Base-by-base conservation (phyloP, 2,888 invertebrate species). In the Oxycera nigricornis region DNA sequence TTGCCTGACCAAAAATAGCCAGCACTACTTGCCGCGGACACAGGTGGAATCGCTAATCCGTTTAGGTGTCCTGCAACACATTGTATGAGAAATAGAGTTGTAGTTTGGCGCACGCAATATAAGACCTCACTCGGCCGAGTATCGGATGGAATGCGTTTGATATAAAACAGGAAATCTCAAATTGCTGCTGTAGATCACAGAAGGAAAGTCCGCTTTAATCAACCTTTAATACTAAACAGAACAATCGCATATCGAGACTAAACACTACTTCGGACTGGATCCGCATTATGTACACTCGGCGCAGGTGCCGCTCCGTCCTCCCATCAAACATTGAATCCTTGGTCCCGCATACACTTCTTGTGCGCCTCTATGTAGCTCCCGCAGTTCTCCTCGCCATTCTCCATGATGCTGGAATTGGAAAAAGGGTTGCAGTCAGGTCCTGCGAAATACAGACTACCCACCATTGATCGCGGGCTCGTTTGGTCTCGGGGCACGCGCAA, bases 401-500 rank as follows among this genome's bases (percentile, higher is more conserved):
- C 93, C 41, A 96, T 91, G 74, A 97, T 95, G 82, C 96, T 97
- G 88, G 75, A 91, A 91, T 80, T 77, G 78, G 79, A 68, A 78
- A 74, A 52, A 59, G 14, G 17, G 55, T 55, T 22, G 17, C 24
- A n/a, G n/a, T n/a, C n/a, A n/a, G n/a, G 14, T 39, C 39, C 20
- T 9, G 3, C 20, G 2, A 62, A n/a, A 35, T 17, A 17, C 20
- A 62, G 4, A 46, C 7, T 57, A 74, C 86, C 88, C 88, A 97
- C 97, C 98, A 98, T 78, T 91, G 90, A 87, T 98, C 98, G 81
- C 98, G 88, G 35, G 87, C 91, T 86, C 90, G 90, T 85, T 96
- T 97, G 0, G 97, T 98, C 87, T 98, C 97, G 0, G 97, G 97
- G 85, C 98, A 98, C 2, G 97, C 97, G 88, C 98, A 98, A 82